These are phyloP conservation scores for Leptosomus discolor DNA, from an alignment of 2,113 vertebrate genomes.

Conservation along the genomic window DNA sequence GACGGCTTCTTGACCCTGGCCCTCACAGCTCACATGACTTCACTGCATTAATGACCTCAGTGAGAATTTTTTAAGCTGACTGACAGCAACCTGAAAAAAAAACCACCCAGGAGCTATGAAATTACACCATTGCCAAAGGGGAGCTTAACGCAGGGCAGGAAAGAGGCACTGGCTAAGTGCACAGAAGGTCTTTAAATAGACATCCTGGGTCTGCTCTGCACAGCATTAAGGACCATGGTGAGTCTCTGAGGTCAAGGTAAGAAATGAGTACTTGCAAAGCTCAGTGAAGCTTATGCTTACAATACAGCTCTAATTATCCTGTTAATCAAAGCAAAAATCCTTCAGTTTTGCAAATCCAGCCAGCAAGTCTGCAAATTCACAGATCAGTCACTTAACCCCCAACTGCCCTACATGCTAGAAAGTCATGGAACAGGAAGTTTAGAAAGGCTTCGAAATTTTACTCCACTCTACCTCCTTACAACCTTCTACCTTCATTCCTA, in stretches of 20 bases:
- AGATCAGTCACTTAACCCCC: not conserved
- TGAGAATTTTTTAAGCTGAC: conserved; percentile 43
- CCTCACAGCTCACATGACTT: not conserved
- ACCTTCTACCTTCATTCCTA: not conserved
- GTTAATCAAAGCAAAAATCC: conserved; percentile 42
- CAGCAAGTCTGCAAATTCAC: not conserved
- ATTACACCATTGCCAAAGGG: not conserved
- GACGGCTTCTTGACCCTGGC: not conserved
- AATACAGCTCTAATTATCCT: conserved; percentile 16
- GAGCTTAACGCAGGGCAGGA: not conserved
- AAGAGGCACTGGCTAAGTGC: not conserved
- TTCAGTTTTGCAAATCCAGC: conserved; percentile 10
- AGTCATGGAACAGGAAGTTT: not conserved
- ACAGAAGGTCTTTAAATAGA: not conserved
- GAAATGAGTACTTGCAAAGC: not conserved
- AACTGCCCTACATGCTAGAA: not conserved
- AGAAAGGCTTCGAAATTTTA: not conserved
- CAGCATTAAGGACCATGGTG: not conserved
- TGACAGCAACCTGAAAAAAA: conserved; percentile 7
- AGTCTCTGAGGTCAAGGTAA: not conserved
- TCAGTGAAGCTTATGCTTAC: not conserved
- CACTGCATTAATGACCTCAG: conserved; percentile 24
- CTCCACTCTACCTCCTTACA: not conserved
- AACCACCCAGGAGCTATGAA: not conserved
- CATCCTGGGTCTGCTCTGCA: not conserved